Evolutionary conservation across 2,113 vertebrate species (phyloP), one percentile per base, ranked within the genome.

Genomic region (Phodopus roborovskii): DNA sequence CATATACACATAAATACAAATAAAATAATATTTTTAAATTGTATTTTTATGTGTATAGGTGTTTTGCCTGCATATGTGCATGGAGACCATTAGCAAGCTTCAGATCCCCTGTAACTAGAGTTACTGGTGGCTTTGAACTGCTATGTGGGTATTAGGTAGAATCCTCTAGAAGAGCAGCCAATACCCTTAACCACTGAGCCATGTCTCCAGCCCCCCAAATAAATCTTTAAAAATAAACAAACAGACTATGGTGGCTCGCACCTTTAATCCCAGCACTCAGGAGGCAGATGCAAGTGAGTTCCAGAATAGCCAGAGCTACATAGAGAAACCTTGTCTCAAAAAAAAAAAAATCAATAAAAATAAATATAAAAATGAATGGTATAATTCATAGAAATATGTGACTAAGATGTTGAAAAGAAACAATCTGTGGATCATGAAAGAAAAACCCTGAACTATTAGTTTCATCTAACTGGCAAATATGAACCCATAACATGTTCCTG

Each of bases 201-300:
- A 39, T 7, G 9, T 26, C 53, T 13, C 79, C 36, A 60, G 53
- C 36, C 53, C 33, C 33, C 36, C n/a, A 39, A 82, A 26, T 26
- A 39, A 58, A 60, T 26, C 24, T 82, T 81, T 24, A 50, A 26
- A 82, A 82, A 78, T 50, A 50, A 70, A 36, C 17, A 58, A 82
- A n/a, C 24, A 82, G 56, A 53, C 1, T 20, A 36, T 58, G 53
- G 20, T 81, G 33, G 71, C 0, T 0, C 11, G 39, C 0, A 0
- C 36, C 79, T 82, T 82, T 82, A 60, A 39, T 7, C 53, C 53
- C 36, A 7, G 50, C 17, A 56, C 33, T 56, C 28, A 20, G 53
- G 48, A 82, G 78, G 53, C 36, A 81, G 33, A 81, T 1, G 19
- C 50, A 81, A n/a, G 20, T 15, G 33, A n/a, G 78, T 58, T 53